Evolutionary conservation across 2,113 vertebrate species (phyloP), one percentile per base, ranked within the genome.

Genomic region (Toxostoma redivivum): DNA sequence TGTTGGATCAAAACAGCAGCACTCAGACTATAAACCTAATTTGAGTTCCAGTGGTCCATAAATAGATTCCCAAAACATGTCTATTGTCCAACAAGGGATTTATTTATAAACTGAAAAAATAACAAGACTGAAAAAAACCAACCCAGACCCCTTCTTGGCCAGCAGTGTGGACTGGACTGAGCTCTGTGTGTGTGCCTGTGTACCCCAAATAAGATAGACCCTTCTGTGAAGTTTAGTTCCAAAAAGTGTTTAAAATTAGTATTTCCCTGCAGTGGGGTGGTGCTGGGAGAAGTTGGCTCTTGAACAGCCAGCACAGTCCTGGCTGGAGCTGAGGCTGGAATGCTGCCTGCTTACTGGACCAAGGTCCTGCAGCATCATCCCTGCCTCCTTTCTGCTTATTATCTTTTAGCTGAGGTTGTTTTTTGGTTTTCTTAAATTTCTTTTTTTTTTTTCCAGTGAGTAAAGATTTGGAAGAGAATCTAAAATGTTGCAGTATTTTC

Each of bases 41-140:
- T 73, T 0, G 18, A 33, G 16, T 74, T 91, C 80, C 83, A 66
- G 7, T 45, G 44, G 28, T 37, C 80, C 45, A 53, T 50, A 86
- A 94, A 91, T 83, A 94, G 83, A 64, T 86, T 81, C 81, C 83
- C 51, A 90, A 92, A 95, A 64, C 72, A 78, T 31, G 16, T 60
- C 91, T 40, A 40, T 93, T 92, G 77, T 94, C 73, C 73, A 64
- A 31, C 31, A 57, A 47, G 51, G 60, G 79, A 64, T 94, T 94
- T 90, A 84, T 94, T 96, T 94, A 89, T 92, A 91, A 91, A 94
- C 81, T 89, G 89, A 79, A 62, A 88, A 95, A 95, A 67, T 53
- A 92, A 47, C 50, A 73, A 67, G 80, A 64, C 51, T 84, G 37
- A 22, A 79, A 83, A 53, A 77, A 73, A 27, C 0, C 44, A 82